These are phyloP conservation scores for Ailurus styani DNA, from an alignment of 2,113 vertebrate species.

Conservation along the genomic window DNA sequence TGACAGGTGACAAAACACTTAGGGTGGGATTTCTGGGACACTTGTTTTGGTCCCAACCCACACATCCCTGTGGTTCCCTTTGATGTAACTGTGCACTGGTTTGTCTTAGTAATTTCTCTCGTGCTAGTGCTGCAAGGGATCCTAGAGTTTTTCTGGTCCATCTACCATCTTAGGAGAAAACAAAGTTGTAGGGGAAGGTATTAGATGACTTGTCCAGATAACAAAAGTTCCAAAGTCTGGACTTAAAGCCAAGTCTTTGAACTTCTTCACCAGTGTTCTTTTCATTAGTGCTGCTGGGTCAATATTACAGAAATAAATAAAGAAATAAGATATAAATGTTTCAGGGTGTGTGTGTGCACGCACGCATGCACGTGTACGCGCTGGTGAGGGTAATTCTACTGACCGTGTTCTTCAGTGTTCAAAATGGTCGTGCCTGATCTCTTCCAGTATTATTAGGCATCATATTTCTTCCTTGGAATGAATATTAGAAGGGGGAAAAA, in stretches of 20 bases:
- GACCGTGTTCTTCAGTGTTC: not conserved
- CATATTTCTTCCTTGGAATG: not conserved
- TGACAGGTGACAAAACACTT: not conserved
- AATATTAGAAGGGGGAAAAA: not conserved
- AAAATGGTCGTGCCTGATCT: not conserved
- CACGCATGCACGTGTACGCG: not conserved
- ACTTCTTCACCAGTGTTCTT: not conserved
- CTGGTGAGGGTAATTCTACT: too few species aligned
- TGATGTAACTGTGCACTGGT: not conserved
- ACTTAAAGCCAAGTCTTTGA: not conserved
- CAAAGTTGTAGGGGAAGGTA: not conserved
- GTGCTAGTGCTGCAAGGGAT: not conserved
- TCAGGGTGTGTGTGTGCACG: too few species aligned
- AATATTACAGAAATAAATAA: not conserved
- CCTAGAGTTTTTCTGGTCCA: not conserved
- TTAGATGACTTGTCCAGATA: not conserved
- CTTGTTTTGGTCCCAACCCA: not conserved
- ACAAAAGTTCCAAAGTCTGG: not conserved
- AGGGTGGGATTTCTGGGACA: not conserved
- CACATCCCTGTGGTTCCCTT: not conserved
- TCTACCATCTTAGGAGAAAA: not conserved
- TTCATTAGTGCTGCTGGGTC: not conserved
- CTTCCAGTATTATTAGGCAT: not conserved
- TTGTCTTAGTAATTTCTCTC: not conserved
- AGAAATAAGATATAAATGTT: not conserved